These are phyloP conservation scores for Pleuronectes platessa DNA, from an alignment of 2,113 vertebrate species.

Conservation along the genomic window DNA sequence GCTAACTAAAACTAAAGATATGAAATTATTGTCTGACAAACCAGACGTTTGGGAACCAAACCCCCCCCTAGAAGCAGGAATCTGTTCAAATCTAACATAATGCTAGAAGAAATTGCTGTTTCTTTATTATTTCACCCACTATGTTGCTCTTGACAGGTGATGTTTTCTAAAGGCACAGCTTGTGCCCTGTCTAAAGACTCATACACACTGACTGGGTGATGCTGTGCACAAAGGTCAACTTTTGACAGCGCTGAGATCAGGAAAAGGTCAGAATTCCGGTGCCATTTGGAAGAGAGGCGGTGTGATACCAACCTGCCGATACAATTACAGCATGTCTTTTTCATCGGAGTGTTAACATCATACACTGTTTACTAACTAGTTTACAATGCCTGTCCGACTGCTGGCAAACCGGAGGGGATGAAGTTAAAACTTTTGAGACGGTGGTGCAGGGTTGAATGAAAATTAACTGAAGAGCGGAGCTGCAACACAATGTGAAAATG, in stretches of 20 bases:
- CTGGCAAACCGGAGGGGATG: slow-evolving; percentile 1
- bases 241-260: slow-evolving; percentile 71
- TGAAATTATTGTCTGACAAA: slow-evolving; percentile 18
- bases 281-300: slow-evolving; percentile 79
- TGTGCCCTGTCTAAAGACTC: slow-evolving; percentile 55
- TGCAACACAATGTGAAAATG: neutral
- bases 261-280: slow-evolving; percentile 74
- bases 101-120: neutral
- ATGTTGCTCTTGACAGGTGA: slow-evolving; percentile 37
- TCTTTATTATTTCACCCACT: neutral
- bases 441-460: slow-evolving; percentile 9
- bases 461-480: slow-evolving; percentile 13
- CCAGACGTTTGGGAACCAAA: neutral
- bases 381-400: slow-evolving; percentile 19
- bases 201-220: slow-evolving; percentile 48
- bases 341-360: slow-evolving; percentile 52
- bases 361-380: slow-evolving; percentile 56
- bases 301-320: slow-evolving; percentile 73
- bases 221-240: slow-evolving; percentile 75
- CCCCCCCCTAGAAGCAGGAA: neutral
- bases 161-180: slow-evolving; percentile 33
- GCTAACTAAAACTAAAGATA: slow-evolving; percentile 18
- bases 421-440: slow-evolving; percentile 45
- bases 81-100: neutral
- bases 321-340: slow-evolving; percentile 69